Base-by-base conservation (phyloP, 2,888 invertebrate species). In the Polydrusus pterygomalis region DNA sequence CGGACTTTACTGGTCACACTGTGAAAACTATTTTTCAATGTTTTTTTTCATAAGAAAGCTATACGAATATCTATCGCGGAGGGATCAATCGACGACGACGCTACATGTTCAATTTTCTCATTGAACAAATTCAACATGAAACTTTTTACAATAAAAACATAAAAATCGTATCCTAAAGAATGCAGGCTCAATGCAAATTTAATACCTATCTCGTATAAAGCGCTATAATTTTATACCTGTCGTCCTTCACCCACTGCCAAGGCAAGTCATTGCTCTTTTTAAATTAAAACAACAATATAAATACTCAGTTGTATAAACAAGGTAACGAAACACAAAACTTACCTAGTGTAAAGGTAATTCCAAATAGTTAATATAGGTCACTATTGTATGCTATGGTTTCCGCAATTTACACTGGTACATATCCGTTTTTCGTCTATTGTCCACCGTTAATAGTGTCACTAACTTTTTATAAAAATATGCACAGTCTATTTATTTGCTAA, bases 161-260 rank as follows among this genome's bases (percentile, higher is more conserved):
- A 5, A 49, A 25, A 25, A 25, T 25, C 25, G 2, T 25, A 54
- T n/a, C n/a, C 2, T 25, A 34, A 51, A 65, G 30, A 13, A 13
- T 1, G 43, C 43, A n/a, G n/a, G 43, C 3, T 6, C n/a, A n/a
- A 51, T 56, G 30, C 30, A 58, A 45, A 63, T 64, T 65, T n/a
- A n/a, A n/a, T n/a, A n/a, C 64, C 65, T 70, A 75, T 54, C 70
- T 74, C 54, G 62, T 38, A 69, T 38, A 68, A 72, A 69, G 43
- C 47, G n/a, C 72, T 65, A 49, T 58, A 58, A 58, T 60, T 38
- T 56, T 17, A 58, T 58, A 78, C 72, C 40, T 18, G 81, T 79
- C 82, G 84, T 82, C 84, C 84, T 84, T 84, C 83, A 80, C 74
- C 78, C 82, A 83, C 75, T 83, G 84, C 82, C 84, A 84, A 84